Base-by-base conservation (phyloP, 2,888 invertebrate species). In the Lasioglossum figueresi region DNA sequence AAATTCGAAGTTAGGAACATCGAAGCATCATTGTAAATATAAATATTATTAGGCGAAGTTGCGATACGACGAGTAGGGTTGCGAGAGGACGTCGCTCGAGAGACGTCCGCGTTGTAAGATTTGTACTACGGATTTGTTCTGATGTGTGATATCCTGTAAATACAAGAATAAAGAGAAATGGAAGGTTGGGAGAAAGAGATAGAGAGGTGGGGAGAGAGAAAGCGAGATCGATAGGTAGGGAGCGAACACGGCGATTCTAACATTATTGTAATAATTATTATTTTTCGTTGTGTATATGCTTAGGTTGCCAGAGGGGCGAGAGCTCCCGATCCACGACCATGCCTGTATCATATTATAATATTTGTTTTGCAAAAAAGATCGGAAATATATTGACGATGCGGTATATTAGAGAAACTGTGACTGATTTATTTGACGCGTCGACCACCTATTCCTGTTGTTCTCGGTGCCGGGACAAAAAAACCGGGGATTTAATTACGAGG, bases 81-180 rank as follows among this genome's bases (percentile, higher is more conserved):
- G 52, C 40, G 52, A n/a, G 56, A 45, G 27, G 52, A 66, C 56
- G n/a, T 43, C 70, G 56, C 48, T 34, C 27, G 16, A 14, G 72
- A 88, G 83, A 83, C 86, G 87, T 90, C 88, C 80, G 86, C 81
- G 8, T 27, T 70, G 93, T 93, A 93, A 92, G 88, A 93, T 93
- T 93, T 88, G 84, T 90, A 89, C 88, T 87, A 90, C 92, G 87
- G 70, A 70, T 91, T 91, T 92, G 89, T 91, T 90, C 91, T 92
- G 88, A 89, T 92, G 94, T 94, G 94, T 94, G 94, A 94, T 94
- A 94, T 92, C 89, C 85, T 94, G 94, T 94, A 94, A 89, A 94
- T 94, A 94, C 88, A 56, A 80, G 81, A 37, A 43, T 34, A 37
- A 37, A 68, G 23, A 68, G 37, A 63, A 23, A 34, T 34, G 23